phyloP scores from a whole-genome alignment of 2,113 vertebrate genomes.

The Stegostoma tigrinum region DNA sequence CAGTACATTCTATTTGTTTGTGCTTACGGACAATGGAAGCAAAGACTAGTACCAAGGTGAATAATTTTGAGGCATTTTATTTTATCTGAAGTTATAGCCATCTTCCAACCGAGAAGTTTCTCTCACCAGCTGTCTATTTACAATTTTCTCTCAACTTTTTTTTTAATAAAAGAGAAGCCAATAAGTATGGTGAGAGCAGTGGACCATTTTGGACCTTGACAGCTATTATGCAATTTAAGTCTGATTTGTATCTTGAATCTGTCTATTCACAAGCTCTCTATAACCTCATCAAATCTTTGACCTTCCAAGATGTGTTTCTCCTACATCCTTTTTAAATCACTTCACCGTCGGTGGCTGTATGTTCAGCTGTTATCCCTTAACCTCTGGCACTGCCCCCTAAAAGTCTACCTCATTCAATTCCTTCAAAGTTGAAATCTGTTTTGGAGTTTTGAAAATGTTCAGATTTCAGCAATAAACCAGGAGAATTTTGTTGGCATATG shows the following conservation, averaged over 20 bases:
- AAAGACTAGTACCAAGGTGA: background rate
- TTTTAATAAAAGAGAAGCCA: background rate
- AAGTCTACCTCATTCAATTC: no score
- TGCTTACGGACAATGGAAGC: no score
- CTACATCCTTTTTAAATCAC: background rate
- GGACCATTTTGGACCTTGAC: background rate
- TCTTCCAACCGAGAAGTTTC: background rate
- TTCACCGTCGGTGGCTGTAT: background rate
- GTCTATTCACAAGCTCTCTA: background rate
- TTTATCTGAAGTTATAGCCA: background rate
- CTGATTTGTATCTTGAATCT: background rate
- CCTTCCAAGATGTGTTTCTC: background rate
- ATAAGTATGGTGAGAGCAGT: background rate
- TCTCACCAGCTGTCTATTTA: background rate
- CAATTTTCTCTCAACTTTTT: background rate
- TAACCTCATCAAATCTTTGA: no score
- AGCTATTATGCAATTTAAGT: background rate
- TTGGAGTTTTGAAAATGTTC: no score
- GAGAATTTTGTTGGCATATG: background rate
- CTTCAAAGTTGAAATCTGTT: no score
- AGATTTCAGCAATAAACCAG: no score
- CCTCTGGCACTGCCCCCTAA: no score
- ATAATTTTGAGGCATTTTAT: background rate
- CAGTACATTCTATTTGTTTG: no score
- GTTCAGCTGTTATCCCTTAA: no score